Conservation (phyloP, 1,140 invertebrate species). For the Brachionus plicatilis region DNA sequence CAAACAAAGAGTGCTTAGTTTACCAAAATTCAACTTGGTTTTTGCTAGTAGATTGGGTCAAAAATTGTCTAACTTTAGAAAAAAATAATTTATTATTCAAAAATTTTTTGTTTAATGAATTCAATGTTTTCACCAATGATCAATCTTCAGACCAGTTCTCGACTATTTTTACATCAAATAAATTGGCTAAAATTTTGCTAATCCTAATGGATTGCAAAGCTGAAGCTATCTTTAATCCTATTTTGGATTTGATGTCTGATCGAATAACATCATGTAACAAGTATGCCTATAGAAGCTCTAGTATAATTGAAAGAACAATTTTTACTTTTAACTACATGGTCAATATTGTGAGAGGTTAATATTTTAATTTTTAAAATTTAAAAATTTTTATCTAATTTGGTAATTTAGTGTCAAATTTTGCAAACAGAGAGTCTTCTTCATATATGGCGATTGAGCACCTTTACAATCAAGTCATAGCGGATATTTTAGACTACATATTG, state of each 20-base stretch:
- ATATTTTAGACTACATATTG: not conserved
- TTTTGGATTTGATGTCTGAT: not conserved
- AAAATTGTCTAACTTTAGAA: not conserved
- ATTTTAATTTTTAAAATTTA: not conserved
- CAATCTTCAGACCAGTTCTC: not conserved
- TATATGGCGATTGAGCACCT: not conserved
- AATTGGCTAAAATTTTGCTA: slow-evolving; percentile 1
- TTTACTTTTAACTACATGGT: not conserved
- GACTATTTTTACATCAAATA: not conserved
- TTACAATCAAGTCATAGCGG: not conserved
- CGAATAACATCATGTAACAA: not conserved
- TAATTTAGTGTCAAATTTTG: not conserved
- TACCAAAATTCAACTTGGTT: slow-evolving; percentile 32
- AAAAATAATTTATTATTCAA: not conserved
- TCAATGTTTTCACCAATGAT: not conserved
- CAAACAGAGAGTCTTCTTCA: not conserved
- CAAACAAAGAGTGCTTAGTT: slow-evolving; percentile 16
- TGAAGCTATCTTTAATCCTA: not conserved
- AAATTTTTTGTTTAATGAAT: not conserved
- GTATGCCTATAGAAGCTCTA: not conserved
- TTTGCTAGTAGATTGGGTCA: not conserved
- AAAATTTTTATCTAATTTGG: not conserved
- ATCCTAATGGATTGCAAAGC: not conserved
- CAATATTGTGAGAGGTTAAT: not conserved
- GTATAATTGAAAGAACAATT: slow-evolving; percentile 6